Evolutionary conservation across 92 coral and sea anemone species (phyloP).

Genomic region (Umimayanthus chanpuru): DNA sequence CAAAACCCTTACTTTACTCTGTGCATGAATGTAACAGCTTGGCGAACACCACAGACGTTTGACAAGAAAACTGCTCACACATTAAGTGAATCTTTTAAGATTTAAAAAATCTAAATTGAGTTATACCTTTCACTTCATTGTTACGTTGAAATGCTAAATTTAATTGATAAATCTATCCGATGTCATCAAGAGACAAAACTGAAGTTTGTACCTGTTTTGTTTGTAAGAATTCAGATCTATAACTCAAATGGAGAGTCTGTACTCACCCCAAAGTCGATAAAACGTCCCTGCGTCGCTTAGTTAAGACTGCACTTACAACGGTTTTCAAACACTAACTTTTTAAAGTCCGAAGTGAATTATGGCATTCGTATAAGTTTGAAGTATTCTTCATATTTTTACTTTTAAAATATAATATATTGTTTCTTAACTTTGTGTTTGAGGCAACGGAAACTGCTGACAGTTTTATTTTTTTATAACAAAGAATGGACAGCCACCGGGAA

Average conservation of each 20-base stretch:
- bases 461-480: background rate
- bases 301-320: background rate
- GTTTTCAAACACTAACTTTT: background rate
- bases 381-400: background rate
- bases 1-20: too few relatives aligned
- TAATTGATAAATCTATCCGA: too few relatives aligned
- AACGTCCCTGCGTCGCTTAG: background rate
- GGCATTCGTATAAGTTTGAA: background rate
- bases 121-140: too few relatives aligned
- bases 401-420: background rate
- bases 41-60: too few relatives aligned
- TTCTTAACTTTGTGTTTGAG: background rate
- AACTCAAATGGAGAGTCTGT: background rate
- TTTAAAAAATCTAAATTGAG: too few relatives aligned
- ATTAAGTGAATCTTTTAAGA: too few relatives aligned
- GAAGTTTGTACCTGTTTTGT: background rate
- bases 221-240: background rate
- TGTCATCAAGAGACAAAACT: background rate
- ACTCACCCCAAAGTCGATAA: background rate
- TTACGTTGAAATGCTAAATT: too few relatives aligned
- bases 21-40: too few relatives aligned
- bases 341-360: too few relatives aligned
- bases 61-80: too few relatives aligned
- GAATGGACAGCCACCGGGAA: conserved; percentile 17
- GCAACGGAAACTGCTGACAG: conserved; percentile 19